Evolutionary conservation across 2,113 vertebrate genomes (phyloP).

Genomic region (Catagonus wagneri): DNA sequence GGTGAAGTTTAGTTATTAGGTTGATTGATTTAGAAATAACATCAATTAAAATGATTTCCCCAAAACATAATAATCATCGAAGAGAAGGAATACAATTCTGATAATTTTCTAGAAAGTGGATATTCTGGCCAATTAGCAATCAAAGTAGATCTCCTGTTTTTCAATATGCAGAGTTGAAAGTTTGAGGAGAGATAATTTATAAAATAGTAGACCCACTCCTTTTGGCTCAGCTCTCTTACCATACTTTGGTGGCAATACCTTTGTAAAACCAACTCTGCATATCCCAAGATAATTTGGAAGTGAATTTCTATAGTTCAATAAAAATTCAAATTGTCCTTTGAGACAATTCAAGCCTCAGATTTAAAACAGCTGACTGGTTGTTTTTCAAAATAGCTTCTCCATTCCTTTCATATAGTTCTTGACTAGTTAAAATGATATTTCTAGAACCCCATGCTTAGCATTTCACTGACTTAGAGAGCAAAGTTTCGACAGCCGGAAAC

Average conservation of each 20-base stretch:
- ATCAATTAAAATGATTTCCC: neutral
- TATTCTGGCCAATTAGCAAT: neutral
- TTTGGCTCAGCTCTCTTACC: neutral
- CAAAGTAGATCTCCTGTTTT: neutral
- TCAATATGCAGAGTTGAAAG: neutral
- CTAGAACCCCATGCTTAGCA: neutral
- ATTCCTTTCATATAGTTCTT: neutral
- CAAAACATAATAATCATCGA: neutral
- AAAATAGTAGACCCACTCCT: neutral
- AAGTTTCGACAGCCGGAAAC: neutral
- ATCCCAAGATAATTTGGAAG: neutral
- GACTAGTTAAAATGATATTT: neutral
- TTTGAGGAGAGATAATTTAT: slow-evolving; percentile 17
- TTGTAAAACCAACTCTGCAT: neutral
- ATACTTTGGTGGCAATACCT: neutral
- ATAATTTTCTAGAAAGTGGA: slow-evolving; percentile 13
- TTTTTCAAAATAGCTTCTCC: slow-evolving; percentile 33
- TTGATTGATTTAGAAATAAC: neutral
- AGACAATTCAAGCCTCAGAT: neutral
- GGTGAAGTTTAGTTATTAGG: neutral
- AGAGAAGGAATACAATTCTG: neutral
- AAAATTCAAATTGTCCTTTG: neutral
- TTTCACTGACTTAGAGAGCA: neutral
- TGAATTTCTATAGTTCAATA: slow-evolving; percentile 38
- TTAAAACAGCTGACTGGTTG: neutral